A percentile compares a stretch with the other conserved stretches of the same genome.
Conservation (phyloP, 2,113 vertebrate genomes). For the Halichoerus grypus region DNA sequence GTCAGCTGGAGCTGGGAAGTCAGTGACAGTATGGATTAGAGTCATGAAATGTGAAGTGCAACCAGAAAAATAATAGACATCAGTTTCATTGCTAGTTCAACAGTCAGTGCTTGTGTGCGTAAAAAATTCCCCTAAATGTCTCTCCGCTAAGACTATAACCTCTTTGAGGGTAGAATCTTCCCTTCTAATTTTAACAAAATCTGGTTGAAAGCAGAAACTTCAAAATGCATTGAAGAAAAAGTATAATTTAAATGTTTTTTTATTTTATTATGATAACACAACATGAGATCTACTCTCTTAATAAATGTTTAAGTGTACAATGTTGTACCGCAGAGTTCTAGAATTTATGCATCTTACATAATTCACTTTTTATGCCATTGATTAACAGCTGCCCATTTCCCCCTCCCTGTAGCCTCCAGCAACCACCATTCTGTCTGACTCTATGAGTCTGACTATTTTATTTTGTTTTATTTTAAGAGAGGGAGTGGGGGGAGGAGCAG, state of each 20-base stretch:
- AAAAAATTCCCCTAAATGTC: background rate
- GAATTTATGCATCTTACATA: background rate
- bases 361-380: background rate
- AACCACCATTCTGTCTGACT: background rate
- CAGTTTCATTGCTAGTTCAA: conserved; percentile 66
- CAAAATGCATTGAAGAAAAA: background rate
- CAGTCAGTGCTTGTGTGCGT: conserved; percentile 60
- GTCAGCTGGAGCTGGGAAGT: conserved; percentile 80
- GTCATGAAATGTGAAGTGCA: conserved; percentile 72
- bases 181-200: background rate
- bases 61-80: conserved; percentile 62
- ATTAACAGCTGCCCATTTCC: background rate
- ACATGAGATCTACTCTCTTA: background rate
- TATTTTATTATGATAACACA: background rate
- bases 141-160: background rate
- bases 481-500: background rate
- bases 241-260: background rate
- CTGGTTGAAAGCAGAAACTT: background rate
- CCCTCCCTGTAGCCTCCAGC: background rate
- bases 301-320: background rate
- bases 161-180: conserved; percentile 11
- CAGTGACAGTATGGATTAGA: conserved; percentile 77
- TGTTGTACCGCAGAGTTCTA: background rate
- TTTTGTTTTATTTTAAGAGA: background rate
- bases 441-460: background rate